A percentile compares a stretch with the other conserved stretches of the same genome.
Conservation (phyloP, 2,113 vertebrate species). For the Turdus rufiventris region DNA sequence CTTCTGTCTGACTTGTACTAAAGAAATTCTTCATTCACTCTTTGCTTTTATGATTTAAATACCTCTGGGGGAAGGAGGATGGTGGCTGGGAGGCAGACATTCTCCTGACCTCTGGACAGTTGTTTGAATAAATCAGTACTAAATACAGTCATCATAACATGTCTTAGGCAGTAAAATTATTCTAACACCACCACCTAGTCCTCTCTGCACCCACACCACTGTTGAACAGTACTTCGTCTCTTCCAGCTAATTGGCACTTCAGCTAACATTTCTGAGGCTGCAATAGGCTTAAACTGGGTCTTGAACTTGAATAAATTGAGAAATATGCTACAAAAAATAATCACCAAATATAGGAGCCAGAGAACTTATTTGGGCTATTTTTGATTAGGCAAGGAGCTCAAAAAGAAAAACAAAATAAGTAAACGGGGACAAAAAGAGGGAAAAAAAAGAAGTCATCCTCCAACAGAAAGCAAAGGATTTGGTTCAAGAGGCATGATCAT, state of each 20-base stretch:
- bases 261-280: not conserved
- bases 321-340: not conserved
- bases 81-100: not conserved
- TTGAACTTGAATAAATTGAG: not conserved
- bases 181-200: not conserved
- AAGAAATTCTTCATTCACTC: not conserved
- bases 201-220: not conserved
- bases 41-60: not conserved
- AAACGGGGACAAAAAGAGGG: not conserved
- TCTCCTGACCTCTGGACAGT: not conserved
- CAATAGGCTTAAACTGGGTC: not conserved
- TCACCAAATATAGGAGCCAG: not conserved
- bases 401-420: not conserved
- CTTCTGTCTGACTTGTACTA: not conserved
- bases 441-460: not conserved
- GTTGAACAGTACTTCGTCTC: not conserved
- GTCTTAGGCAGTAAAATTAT: not conserved
- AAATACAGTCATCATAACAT: not conserved
- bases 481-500: not conserved
- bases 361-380: not conserved
- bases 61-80: not conserved
- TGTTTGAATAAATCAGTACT: not conserved
- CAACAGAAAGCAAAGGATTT: not conserved
- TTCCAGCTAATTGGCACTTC: not conserved
- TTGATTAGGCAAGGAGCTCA: not conserved